Conservation (phyloP, 2,113 vertebrate species). For the Origma solitaria region DNA sequence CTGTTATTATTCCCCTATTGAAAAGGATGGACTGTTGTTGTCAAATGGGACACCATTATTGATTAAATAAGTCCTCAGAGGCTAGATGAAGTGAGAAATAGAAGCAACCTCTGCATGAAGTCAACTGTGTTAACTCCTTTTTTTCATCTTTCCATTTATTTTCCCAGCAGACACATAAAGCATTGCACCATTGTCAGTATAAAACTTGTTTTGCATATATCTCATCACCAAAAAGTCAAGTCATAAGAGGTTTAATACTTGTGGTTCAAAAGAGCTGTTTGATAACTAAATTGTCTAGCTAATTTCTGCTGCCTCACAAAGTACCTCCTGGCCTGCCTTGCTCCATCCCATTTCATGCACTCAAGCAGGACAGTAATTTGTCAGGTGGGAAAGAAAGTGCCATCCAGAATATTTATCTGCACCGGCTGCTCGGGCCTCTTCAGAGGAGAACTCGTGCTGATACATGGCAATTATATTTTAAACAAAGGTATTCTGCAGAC, state of each 20-base stretch:
- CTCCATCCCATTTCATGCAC: neutral
- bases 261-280: neutral
- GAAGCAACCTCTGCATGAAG: neutral
- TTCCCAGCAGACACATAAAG: neutral
- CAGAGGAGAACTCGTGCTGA: neutral
- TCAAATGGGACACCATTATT: neutral
- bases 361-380: neutral
- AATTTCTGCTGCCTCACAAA: neutral
- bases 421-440: neutral
- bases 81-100: neutral
- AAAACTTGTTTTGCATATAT: neutral
- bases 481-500: conserved; percentile 11
- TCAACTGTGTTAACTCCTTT: neutral
- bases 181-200: neutral
- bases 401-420: neutral
- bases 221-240: neutral
- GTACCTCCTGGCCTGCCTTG: neutral
- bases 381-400: neutral
- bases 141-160: neutral
- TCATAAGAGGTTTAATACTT: neutral
- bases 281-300: neutral
- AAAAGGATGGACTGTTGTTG: neutral
- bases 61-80: neutral
- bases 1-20: neutral
- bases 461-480: neutral